A percentile compares a stretch with the other conserved stretches of the same genome.
These are phyloP conservation scores for Esox niger DNA, from an alignment of 2,113 vertebrate genomes.

Conservation along the genomic window DNA sequence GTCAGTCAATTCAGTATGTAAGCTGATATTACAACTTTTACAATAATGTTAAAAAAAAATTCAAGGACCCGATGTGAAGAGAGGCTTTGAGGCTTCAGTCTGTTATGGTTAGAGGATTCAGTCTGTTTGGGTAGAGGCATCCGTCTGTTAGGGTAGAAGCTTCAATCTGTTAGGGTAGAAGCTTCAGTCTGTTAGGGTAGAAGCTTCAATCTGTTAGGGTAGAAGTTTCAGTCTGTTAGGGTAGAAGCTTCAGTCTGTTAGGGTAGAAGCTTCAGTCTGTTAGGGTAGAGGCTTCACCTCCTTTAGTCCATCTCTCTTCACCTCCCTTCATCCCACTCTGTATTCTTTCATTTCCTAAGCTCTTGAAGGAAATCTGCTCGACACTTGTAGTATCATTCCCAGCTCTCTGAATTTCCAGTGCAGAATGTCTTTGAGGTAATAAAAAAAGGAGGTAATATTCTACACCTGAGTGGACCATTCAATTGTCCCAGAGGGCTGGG, in stretches of 20 bases:
- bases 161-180: too few relatives aligned
- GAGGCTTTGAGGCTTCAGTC: constrained; percentile 13
- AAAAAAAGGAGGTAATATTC: constrained; percentile 16
- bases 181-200: too few relatives aligned
- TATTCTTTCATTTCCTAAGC: neutral
- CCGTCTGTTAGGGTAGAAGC: too few relatives aligned
- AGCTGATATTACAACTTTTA: too few relatives aligned
- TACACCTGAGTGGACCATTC: constrained; percentile 39
- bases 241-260: too few relatives aligned
- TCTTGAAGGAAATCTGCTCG: constrained; percentile 11
- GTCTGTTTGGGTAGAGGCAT: constrained; percentile 39
- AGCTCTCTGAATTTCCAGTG: constrained; percentile 35
- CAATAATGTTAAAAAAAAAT: too few relatives aligned
- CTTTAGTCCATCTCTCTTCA: neutral
- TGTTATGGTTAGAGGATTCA: constrained; percentile 29
- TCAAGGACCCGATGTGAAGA: too few relatives aligned
- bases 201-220: constrained; percentile 37
- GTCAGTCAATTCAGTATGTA: too few relatives aligned
- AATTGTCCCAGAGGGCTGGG: constrained; percentile 28
- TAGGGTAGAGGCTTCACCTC: constrained; percentile 39
- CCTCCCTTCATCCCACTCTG: neutral
- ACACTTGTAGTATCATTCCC: constrained; percentile 15
- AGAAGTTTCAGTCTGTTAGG: too few relatives aligned
- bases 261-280: too few relatives aligned
- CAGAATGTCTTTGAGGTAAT: constrained; percentile 35